Conservation (phyloP, 2,888 invertebrate species). For the Vannuccia rotundouncinata region DNA sequence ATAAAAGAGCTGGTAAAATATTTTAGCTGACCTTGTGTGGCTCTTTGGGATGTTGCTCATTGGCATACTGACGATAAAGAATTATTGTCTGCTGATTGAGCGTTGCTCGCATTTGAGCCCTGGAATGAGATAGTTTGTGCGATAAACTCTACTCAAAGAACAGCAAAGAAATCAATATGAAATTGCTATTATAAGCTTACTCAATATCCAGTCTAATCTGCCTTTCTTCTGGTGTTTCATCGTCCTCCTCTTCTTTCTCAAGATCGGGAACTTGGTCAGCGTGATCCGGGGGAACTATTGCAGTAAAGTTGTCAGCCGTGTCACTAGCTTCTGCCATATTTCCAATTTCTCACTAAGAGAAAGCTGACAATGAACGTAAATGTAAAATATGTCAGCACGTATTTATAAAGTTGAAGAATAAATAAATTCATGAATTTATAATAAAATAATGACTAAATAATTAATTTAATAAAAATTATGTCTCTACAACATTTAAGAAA, state of each 20-base stretch:
- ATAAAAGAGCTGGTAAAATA: no score
- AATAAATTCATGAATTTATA: no score
- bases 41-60: slow-evolving; percentile 72
- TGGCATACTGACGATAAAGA: slow-evolving; percentile 82
- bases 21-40: slow-evolving; percentile 62
- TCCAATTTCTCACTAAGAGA: no score
- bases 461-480: no score
- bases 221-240: neutral
- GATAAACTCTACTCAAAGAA: no score
- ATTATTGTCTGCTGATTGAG: slow-evolving; percentile 68
- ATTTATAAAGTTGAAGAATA: no score
- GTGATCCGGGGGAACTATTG: neutral
- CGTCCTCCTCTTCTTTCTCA: neutral
- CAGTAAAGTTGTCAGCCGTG: neutral
- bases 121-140: no score
- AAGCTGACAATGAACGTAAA: no score
- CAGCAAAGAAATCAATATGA: no score
- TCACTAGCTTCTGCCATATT: neutral
- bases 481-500: no score
- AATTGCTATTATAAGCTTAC: neutral
- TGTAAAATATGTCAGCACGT: no score
- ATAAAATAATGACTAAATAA: no score
- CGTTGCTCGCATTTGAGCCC: slow-evolving; percentile 79
- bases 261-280: neutral
- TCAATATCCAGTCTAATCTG: neutral